Percentiles rank a stretch among this genome's conserved stretches.
Evolutionary conservation across 2,888 invertebrate genomes (phyloP).

Genomic region (Orthonevra nobilis): DNA sequence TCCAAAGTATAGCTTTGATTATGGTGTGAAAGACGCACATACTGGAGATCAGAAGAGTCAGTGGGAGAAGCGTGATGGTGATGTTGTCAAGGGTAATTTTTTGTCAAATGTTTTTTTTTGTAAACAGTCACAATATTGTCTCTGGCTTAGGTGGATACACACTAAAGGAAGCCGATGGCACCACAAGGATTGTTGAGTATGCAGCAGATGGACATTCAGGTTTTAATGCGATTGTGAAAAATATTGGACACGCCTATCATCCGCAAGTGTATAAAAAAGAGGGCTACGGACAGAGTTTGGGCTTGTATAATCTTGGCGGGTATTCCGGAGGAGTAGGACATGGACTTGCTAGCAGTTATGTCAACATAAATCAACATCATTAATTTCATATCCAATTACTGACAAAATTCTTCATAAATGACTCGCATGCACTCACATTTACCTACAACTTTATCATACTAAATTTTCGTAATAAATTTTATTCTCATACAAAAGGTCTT

Average conservation of each 20-base stretch:
- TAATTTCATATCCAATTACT: neutral
- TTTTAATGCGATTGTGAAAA: constrained; percentile 81
- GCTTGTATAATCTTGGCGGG: constrained; percentile 69
- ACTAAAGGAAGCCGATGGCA: constrained; percentile 81
- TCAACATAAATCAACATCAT: constrained; percentile 74
- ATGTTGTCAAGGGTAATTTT: constrained; percentile 80
- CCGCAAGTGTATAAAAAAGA: constrained; percentile 75
- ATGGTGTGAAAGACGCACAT: constrained; percentile 81
- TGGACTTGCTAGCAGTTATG: constrained; percentile 76
- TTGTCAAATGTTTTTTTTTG: neutral
- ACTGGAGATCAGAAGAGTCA: constrained; percentile 81
- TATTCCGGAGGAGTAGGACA: constrained; percentile 61
- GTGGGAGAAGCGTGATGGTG: constrained; percentile 81
- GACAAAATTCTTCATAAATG: no score
- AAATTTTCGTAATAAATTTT: no score
- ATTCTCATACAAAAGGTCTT: no score
- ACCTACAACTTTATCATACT: no score
- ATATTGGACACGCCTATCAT: constrained; percentile 79
- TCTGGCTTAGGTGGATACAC: constrained; percentile 77
- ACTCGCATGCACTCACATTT: no score
- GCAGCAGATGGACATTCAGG: constrained; percentile 81
- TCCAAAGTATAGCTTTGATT: constrained; percentile 81
- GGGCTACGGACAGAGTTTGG: constrained; percentile 41
- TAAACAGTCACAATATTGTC: neutral
- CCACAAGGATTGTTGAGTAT: constrained; percentile 81